A percentile compares a stretch with the other conserved stretches of the same genome.
These are phyloP conservation scores for Romanogobio albipinnatus DNA, from an alignment of 2,113 vertebrate species.

Conservation along the genomic window DNA sequence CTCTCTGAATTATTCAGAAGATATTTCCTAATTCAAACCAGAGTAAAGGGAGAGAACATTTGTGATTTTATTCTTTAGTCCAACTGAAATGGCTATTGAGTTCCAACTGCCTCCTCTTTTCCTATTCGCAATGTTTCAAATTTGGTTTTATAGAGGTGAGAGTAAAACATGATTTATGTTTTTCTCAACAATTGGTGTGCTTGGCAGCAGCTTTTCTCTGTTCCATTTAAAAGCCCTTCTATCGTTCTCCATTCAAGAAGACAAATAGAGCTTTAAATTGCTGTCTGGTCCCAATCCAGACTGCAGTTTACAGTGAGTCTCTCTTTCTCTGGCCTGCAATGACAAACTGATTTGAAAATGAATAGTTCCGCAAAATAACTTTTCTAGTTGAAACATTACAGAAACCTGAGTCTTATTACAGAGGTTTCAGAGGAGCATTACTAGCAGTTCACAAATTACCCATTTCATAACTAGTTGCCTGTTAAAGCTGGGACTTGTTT, in stretches of 20 bases:
- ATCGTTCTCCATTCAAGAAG: constrained; percentile 43
- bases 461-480: neutral
- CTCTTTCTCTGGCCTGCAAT: constrained; percentile 32
- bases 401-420: neutral
- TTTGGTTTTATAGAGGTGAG: constrained; percentile 40
- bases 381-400: neutral
- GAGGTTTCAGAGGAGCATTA: neutral
- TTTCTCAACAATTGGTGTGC: constrained; percentile 38
- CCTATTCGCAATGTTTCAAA: constrained; percentile 41
- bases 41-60: constrained; percentile 18
- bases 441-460: neutral
- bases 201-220: constrained; percentile 49
- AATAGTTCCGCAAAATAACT: neutral
- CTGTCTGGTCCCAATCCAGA: constrained; percentile 50
- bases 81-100: constrained; percentile 18
- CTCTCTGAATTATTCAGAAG: constrained; percentile 53
- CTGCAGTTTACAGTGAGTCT: constrained; percentile 29
- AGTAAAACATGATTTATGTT: constrained; percentile 55
- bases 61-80: constrained; percentile 32
- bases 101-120: neutral
- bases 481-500: neutral
- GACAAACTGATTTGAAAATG: constrained; percentile 39
- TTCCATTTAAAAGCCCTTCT: constrained; percentile 42
- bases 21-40: constrained; percentile 40
- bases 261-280: constrained; percentile 56